Conservation (phyloP, 2,797 vertebrate genomes). For the Sparidentex hasta region DNA sequence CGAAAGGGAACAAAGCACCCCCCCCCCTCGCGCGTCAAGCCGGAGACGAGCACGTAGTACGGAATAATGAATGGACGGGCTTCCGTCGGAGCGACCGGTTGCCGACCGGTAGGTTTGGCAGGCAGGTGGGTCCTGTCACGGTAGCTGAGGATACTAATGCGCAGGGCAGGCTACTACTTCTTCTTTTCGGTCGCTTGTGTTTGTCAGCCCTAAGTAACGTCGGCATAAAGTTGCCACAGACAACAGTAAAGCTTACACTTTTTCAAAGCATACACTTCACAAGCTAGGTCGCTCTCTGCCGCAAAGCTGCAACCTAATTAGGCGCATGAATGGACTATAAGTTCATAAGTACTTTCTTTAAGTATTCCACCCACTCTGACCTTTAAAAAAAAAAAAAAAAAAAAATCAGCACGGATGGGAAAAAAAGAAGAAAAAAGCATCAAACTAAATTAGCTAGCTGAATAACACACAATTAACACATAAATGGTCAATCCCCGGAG, state of each 20-base stretch:
- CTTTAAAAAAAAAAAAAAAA: too few relatives aligned
- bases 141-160: not conserved
- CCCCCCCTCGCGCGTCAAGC: not conserved
- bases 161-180: too few relatives aligned
- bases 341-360: not conserved
- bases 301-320: too few relatives aligned
- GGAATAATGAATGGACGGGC: conserved; percentile 53
- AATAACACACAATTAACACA: not conserved
- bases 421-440: not conserved
- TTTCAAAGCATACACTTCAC: too few relatives aligned
- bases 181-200: not conserved
- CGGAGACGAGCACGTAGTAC: conserved; percentile 38
- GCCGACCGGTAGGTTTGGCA: not conserved
- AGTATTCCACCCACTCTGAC: too few relatives aligned
- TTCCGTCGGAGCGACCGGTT: not conserved
- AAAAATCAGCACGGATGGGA: too few relatives aligned
- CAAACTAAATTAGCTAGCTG: not conserved
- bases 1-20: not conserved
- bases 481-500: too few relatives aligned
- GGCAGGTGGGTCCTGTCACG: not conserved
- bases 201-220: not conserved
- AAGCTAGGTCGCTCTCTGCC: too few relatives aligned
- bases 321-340: not conserved
- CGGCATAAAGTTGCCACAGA: not conserved
- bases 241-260: not conserved